A percentile compares a stretch with the other conserved stretches of the same genome.
Evolutionary conservation across 2,113 vertebrate species (phyloP).

Genomic region (Amblyopsis rosae): DNA sequence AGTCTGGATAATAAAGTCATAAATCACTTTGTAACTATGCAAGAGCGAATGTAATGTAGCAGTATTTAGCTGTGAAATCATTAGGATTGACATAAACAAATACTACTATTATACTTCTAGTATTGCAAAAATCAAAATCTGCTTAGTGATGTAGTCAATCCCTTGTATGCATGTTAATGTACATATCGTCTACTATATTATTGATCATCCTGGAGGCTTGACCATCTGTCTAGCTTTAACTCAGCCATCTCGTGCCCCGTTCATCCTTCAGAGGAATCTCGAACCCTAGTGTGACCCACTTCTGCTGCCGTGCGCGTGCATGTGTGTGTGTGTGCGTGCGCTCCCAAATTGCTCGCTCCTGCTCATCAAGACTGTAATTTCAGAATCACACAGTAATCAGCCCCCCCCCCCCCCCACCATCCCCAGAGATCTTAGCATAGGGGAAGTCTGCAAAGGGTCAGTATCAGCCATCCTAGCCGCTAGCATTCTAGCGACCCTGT

Average conservation of each 20-base stretch:
- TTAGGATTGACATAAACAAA: neutral
- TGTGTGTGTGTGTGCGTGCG: conserved; percentile 23
- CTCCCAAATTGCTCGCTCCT: conserved; percentile 49
- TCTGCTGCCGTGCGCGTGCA: conserved; percentile 26
- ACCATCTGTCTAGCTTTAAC: conserved; percentile 26
- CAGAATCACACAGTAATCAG: conserved; percentile 75
- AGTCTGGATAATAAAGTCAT: neutral
- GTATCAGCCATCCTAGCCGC: conserved; percentile 63
- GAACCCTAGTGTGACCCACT: conserved; percentile 57
- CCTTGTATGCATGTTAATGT: neutral
- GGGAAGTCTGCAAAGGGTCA: conserved; percentile 71
- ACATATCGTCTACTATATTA: conserved; percentile 14
- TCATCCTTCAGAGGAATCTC: conserved; percentile 31
- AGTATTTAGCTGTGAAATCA: conserved; percentile 1
- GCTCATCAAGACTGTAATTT: conserved; percentile 78
- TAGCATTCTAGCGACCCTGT: conserved; percentile 56
- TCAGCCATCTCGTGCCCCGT: conserved; percentile 10
- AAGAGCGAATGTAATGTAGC: neutral
- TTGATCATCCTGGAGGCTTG: conserved; percentile 3
- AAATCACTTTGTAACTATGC: neutral
- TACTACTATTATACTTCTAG: neutral
- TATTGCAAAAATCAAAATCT: neutral
- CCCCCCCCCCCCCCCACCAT: conserved; percentile 12
- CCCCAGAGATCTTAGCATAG: conserved; percentile 67
- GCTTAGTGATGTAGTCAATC: neutral